Evolutionary conservation across 2,113 vertebrate species (phyloP), one percentile per base, ranked within the genome.

Genomic region (Phaethon lepturus): DNA sequence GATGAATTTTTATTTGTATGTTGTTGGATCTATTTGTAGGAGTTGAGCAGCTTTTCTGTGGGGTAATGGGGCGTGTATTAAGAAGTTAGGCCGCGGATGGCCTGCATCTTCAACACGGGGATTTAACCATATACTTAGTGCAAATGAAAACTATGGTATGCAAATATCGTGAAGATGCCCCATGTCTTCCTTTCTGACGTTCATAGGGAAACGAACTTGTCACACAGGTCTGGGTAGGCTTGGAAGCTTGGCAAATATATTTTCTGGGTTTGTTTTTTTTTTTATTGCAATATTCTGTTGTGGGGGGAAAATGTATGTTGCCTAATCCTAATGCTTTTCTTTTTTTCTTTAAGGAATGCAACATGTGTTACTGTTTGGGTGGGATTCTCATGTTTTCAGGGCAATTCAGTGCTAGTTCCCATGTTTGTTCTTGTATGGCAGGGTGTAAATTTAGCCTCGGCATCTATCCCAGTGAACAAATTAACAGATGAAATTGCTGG

Each of bases 31-130:
- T 44, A 67, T 0, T 23, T n/a, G 44, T 26, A 52, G 55, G 25
- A 17, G 12, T 64, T 45, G 45, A 94, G 60, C 42, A 33, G 79
- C 24, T 52, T 72, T 73, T 60, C 42, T 9, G 6, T 52, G 38
- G 9, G 45, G 26, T 40, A 6, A 8, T 2, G 60, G 1, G 2
- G 10, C 1, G 1, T 10, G 15, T 67, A 7, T 83, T 28, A 26
- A 29, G 3, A 33, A 29, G 60, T 20, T 74, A 87, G 96, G 90
- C 87, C 10, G 1, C 9, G 5, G n/a, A 38, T 12, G 66, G 83
- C 77, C 84, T 63, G 16, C 15, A 4, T 33, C 18, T 62, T 18
- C 71, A 38, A 77, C 17, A 4, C 0, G 1, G 50, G 13, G 7
- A 5, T 76, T 67, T 23, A 25, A 47, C 40, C 33, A 4, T 42